Evolutionary conservation across 2,113 vertebrate species (phyloP), one percentile per base, ranked within the genome.

Genomic region (Ciconia stormi): DNA sequence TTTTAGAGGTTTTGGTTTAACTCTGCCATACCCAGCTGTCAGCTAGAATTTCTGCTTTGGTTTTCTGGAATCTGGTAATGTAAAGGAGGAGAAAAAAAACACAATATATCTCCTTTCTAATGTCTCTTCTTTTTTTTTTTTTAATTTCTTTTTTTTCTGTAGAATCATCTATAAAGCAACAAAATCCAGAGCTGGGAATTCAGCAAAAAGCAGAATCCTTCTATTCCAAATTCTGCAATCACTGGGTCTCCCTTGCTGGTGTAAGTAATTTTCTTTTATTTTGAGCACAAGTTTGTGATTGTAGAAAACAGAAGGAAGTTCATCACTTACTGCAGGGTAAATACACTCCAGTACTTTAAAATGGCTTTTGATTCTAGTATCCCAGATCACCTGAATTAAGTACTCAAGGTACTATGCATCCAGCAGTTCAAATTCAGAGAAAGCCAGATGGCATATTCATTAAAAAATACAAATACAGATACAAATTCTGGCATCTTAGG

Each of bases 221-320:
- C 93, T 99, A 99, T 72, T 97, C 97, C 61, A 98, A 44, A 71
- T 97, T 99, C 71, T 99, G 99, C 96, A 99, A 98, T 95, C 99
- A 98, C 95, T 99, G 99, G 99, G 87, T 99, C 66, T 98, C 99
- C 56, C 98, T 99, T 66, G 83, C 98, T 58, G 99, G 99, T 96
- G 99, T 99, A 98, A 98, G 99, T 98, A 90, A 81, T 70, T 95
- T 82, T 73, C 16, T 56, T 85, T 87, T 76, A 42, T 83, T 96
- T 92, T 76, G 32, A 87, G 34, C 8, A 16, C 36, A 59, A 16
- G 11, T 90, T 82, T 83, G 11, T 42, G n/a, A 44, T 19, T 61
- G 21, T 72, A 63, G 32, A 70, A 82, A 73, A n/a, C 2, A 21
- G 22, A 65, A 56, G 8, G 30, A 61, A 78, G 34, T 52, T 66